Percentiles rank a stretch among this genome's conserved stretches.
These are phyloP conservation scores for Tolypeutes matacus DNA, from an alignment of 2,797 vertebrate species.

Conservation along the genomic window DNA sequence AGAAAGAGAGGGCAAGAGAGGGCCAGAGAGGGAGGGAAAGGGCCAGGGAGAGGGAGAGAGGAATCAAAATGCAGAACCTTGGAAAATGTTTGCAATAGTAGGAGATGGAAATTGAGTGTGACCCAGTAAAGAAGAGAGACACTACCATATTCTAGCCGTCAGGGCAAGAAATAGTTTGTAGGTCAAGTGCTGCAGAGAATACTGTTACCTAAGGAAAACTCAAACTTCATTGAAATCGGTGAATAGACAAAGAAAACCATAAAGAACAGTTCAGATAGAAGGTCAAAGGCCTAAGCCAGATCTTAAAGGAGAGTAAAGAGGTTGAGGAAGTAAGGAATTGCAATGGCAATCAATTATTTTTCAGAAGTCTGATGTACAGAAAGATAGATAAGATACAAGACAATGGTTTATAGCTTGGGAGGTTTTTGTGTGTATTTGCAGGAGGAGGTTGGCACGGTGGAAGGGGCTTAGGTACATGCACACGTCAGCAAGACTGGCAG, in stretches of 20 bases:
- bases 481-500: accelerated
- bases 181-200: neutral
- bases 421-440: neutral
- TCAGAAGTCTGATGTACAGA: neutral
- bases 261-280: neutral
- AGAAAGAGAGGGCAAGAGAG: neutral
- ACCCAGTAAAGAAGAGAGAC: neutral
- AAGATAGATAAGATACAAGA: neutral
- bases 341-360: neutral
- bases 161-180: neutral
- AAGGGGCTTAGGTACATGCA: accelerated
- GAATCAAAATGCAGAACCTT: neutral
- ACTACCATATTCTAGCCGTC: neutral
- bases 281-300: neutral
- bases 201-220: neutral
- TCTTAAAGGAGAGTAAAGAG: neutral
- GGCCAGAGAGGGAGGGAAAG: neutral
- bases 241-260: neutral
- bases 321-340: neutral
- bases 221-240: neutral
- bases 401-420: neutral
- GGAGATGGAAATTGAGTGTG: neutral
- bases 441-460: accelerated
- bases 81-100: neutral
- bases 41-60: neutral